These are phyloP conservation scores for Berghia stephanieae DNA, from an alignment of 1,140 invertebrate species.

Conservation along the genomic window DNA sequence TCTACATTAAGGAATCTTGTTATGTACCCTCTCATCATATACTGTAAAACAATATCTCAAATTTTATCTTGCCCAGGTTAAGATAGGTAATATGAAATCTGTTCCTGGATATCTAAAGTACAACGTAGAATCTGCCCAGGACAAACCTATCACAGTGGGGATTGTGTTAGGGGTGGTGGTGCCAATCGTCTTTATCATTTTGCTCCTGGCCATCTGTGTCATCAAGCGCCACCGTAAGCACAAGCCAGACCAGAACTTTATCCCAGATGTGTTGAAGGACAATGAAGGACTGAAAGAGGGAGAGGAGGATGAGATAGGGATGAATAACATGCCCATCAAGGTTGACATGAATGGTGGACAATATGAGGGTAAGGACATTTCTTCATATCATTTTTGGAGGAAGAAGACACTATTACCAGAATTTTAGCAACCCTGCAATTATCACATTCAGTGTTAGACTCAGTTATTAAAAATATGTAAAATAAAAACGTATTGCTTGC, in stretches of 20 bases:
- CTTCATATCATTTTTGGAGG: too few species aligned
- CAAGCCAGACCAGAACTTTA: constrained; percentile 51
- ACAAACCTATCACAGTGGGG: constrained; percentile 57
- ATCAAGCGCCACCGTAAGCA: constrained; percentile 58
- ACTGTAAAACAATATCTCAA: too few species aligned
- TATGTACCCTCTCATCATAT: too few species aligned
- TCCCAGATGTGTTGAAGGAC: constrained; percentile 60
- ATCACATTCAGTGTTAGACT: too few species aligned
- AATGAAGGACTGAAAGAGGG: constrained; percentile 55
- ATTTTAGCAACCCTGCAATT: too few species aligned
- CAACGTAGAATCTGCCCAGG: constrained; percentile 38
- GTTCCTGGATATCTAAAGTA: constrained; percentile 57
- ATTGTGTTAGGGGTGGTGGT: constrained; percentile 60
- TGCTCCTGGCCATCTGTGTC: constrained; percentile 56
- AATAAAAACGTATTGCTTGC: too few species aligned
- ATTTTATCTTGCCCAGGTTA: constrained; percentile 42
- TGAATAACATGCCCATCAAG: constrained; percentile 56
- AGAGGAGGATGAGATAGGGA: constrained; percentile 45
- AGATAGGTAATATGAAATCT: constrained; percentile 49
- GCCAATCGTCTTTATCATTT: constrained; percentile 59
- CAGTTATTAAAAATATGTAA: too few species aligned
- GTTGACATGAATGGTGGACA: constrained; percentile 59
- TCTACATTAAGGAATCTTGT: too few species aligned
- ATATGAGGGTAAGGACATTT: too few species aligned
- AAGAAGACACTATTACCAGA: too few species aligned